Evolutionary conservation across 2,113 vertebrate genomes (phyloP), one percentile per base, ranked within the genome.

Genomic region (Galeopterus variegatus): DNA sequence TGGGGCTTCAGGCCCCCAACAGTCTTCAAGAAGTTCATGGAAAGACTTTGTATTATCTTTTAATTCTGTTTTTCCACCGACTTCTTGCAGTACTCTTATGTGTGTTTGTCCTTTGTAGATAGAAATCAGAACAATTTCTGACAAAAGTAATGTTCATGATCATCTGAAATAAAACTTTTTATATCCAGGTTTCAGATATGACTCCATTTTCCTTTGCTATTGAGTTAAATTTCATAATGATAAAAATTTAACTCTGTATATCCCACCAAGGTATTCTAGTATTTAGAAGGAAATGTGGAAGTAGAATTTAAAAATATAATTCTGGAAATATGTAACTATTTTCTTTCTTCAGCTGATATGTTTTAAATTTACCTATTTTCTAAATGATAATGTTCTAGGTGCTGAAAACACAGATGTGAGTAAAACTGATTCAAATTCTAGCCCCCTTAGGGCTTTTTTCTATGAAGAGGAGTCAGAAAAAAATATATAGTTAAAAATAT

Each of bases 141-240:
- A 89, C 17, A 76, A 89, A 95, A 85, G 19, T 83, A 64, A 80
- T 84, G 7, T 36, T 8, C 9, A 41, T 13, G 18, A 64, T 92
- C 45, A 89, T 88, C 41, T 89, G 50, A 94, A 96, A 88, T 89
- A 52, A 95, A 94, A 82, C 17, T 41, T 41, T 41, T 67, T 80
- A 80, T 69, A 64, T 82, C 17, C 26, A 70, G 15, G 21, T 91
- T 93, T 85, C 23, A 31, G 62, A 64, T 45, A 82, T 41, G 41
- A 58, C 19, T 56, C 33, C 65, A 12, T 95, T 54, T 89, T 73
- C 48, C 31, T 76, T 95, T 82, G 19, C 48, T 60, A n/a, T 70
- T 96, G 89, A 91, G 13, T 58, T 4, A 62, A 93, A 82, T 23
- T 96, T 8, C 48, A 91, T 48, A 70, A 54, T 56, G 19, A 64